Evolutionary conservation across 2,888 invertebrate species (phyloP), one percentile per base, ranked within the genome.

Genomic region (Ariolimax columbianus): DNA sequence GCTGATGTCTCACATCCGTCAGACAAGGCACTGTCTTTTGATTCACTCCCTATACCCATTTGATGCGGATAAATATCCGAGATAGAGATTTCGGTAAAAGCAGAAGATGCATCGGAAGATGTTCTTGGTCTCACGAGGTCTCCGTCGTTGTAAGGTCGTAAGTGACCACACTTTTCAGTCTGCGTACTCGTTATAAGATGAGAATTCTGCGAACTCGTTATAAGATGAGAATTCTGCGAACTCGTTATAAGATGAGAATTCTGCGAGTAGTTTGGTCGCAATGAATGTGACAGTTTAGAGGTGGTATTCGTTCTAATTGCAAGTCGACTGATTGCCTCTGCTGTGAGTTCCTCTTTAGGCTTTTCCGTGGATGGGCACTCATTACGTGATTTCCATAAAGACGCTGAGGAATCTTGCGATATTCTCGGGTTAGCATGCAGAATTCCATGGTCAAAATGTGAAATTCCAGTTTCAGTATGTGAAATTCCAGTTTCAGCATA

Each of bases 1-100:
- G 0, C 14, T 33, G 51, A 4, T 72, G 70, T n/a, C 19, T 72
- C 72, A 38, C 4, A 75, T 26, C 38, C 75, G 19, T 77, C 83
- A 81, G 17, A 72, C 36, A 81, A 55, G 26, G 2, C 26, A 2
- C 36, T 55, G 26, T 82, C 72, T 82, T 82, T 82, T 2, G 17
- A 63, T 6, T 36, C 33, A 47, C 17, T 17, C 23, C 19, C 51
- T 0, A 26, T 0, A 14, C 72, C 59, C 0, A 43, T 19, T 9
- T 73, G 38, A 47, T 81, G 77, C 17, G 84, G 68, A n/a, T 75
- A 85, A 0, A 81, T 26, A 33, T 85, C 85, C 51, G 51, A 75
- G 19, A 81, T n/a, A 3, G 85, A 85, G 23, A 85, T 66, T 38
- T 85, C 85, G 0, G 85, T 85, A 55, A 77, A 85, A 36, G 51